Conservation (phyloP, 2,888 invertebrate species). For the Ormyrus nitidulus region DNA sequence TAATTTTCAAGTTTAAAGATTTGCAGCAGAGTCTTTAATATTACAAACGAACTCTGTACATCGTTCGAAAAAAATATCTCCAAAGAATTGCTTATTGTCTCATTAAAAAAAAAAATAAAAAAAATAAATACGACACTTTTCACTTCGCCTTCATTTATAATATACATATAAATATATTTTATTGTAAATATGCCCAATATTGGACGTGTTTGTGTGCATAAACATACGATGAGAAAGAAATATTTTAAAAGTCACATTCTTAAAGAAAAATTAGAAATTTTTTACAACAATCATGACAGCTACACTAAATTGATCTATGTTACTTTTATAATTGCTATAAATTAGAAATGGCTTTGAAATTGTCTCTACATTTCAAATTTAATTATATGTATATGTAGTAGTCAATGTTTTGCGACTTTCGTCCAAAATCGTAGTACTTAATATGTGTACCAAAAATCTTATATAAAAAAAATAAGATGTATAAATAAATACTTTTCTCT, state of each 20-base stretch:
- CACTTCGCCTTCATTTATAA: slow-evolving; percentile 19
- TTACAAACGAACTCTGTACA: slow-evolving; percentile 3
- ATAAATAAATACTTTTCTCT: not conserved
- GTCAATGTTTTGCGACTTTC: not conserved
- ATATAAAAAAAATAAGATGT: not conserved
- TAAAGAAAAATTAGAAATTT: not conserved
- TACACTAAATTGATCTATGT: no score
- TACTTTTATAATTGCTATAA: no score
- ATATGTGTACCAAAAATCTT: not conserved
- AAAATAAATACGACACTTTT: slow-evolving; percentile 19
- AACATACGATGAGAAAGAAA: not conserved
- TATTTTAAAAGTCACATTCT: slow-evolving; percentile 5
- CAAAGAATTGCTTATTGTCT: slow-evolving; percentile 40
- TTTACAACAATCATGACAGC: no score
- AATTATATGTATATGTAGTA: not conserved
- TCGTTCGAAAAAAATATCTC: slow-evolving; percentile 44
- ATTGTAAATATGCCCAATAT: slow-evolving; percentile 39
- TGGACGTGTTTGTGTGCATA: slow-evolving; percentile 6
- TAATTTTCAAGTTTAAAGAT: slow-evolving; percentile 39
- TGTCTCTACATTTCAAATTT: not conserved
- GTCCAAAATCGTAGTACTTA: not conserved
- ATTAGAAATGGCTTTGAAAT: no score
- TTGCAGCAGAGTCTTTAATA: slow-evolving; percentile 4
- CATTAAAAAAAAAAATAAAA: slow-evolving; percentile 5
- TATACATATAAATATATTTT: slow-evolving; percentile 23